Evolutionary conservation across 1,140 invertebrate genomes (phyloP).

Genomic region (Rhyzopertha dominica): DNA sequence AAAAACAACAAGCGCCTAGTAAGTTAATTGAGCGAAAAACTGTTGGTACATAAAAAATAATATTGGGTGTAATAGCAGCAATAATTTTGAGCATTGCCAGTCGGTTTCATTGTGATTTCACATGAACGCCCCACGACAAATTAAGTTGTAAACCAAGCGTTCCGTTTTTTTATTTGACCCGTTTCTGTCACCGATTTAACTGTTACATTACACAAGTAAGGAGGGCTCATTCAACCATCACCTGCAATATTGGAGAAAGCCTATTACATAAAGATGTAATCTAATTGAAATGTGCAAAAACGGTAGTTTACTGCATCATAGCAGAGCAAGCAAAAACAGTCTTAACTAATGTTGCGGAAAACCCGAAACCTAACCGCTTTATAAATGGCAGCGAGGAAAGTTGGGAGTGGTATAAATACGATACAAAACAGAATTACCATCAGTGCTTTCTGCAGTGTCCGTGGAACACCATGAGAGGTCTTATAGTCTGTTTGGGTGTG

Average conservation of each 20-base stretch:
- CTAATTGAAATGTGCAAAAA: slow-evolving; percentile 22
- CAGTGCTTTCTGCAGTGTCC: slow-evolving; percentile 22
- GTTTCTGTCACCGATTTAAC: no score
- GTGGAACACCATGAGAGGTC: slow-evolving; percentile 29
- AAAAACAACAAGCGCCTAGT: no score
- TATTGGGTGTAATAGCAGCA: no score
- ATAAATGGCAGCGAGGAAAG: slow-evolving; percentile 26
- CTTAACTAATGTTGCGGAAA: slow-evolving; percentile 29
- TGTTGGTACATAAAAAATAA: no score
- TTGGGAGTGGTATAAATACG: slow-evolving; percentile 34
- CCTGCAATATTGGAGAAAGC: slow-evolving; percentile 25
- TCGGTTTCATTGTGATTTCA: no score
- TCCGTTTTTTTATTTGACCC: no score
- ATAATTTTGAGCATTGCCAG: no score
- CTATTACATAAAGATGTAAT: slow-evolving; percentile 26
- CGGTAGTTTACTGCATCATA: slow-evolving; percentile 18
- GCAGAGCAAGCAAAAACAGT: slow-evolving; percentile 16
- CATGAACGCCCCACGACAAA: no score
- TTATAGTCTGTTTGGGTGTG: slow-evolving; percentile 31
- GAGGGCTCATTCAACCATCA: slow-evolving; percentile 25
- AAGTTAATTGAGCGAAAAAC: no score
- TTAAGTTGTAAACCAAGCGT: no score
- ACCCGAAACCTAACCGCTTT: slow-evolving; percentile 19
- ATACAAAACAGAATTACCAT: slow-evolving; percentile 11
- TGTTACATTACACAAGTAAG: slow-evolving; percentile 19